Evolutionary conservation across 1,140 invertebrate genomes (phyloP).

Genomic region (Anagrus nilaparvatae): DNA sequence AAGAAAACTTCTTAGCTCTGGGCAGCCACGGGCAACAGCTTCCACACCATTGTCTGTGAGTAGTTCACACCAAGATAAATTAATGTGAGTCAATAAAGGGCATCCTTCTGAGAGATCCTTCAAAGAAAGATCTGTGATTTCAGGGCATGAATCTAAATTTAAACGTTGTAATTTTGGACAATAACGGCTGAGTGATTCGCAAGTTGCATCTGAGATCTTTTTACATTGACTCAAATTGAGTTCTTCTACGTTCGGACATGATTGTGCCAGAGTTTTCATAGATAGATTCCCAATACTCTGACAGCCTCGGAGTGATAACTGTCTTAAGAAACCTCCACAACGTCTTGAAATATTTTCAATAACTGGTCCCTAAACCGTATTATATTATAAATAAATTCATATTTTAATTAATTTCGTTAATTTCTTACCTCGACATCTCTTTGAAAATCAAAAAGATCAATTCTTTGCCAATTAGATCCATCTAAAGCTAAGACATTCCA

Average conservation of each 20-base stretch:
- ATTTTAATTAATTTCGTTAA: conserved; percentile 7
- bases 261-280: conserved; percentile 72
- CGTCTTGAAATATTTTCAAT: conserved; percentile 95
- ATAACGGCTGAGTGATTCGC: conserved; percentile 75
- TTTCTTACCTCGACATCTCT: conserved; percentile 84
- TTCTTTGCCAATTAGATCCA: conserved; percentile 98
- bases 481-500: conserved; percentile 98
- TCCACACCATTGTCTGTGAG: conserved; percentile 88
- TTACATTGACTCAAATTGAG: conserved; percentile 94
- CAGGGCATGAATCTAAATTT: conserved; percentile 86
- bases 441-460: conserved; percentile 98
- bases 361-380: conserved; percentile 74
- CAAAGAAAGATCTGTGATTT: conserved; percentile 84
- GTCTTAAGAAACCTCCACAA: conserved; percentile 95
- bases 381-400: no score
- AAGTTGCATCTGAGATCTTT: conserved; percentile 87
- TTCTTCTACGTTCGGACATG: conserved; percentile 93
- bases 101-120: conserved; percentile 87
- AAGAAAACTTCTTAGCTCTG: conserved; percentile 80
- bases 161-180: conserved; percentile 82
- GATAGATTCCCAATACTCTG: conserved; percentile 92
- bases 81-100: conserved; percentile 76
- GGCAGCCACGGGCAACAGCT: conserved; percentile 77
- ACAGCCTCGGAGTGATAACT: conserved; percentile 88
- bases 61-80: conserved; percentile 93